Percentiles rank a stretch among this genome's conserved stretches.
These are phyloP conservation scores for Copsychus sechellarum DNA, from an alignment of 2,113 vertebrate species.

Conservation along the genomic window DNA sequence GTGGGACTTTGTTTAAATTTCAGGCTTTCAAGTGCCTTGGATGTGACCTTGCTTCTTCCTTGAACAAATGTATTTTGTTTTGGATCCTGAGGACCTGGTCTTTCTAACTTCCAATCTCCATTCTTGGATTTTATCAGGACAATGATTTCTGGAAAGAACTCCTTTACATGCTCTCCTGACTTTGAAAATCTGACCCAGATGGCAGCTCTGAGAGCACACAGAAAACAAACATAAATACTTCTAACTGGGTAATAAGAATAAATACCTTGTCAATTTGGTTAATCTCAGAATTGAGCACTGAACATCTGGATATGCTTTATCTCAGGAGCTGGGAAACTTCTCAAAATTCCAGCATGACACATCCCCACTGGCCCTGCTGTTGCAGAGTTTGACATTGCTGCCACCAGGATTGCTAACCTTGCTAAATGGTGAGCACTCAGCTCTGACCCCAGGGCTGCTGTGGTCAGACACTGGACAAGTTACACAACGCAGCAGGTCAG, in stretches of 20 bases:
- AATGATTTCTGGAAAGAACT: background rate
- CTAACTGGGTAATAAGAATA: background rate
- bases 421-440: background rate
- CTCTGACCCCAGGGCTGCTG: background rate
- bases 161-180: background rate
- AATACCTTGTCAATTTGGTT: constrained; percentile 5
- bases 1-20: background rate
- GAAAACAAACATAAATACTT: background rate
- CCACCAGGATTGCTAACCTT: background rate
- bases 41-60: background rate
- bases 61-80: background rate
- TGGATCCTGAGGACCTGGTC: background rate
- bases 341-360: background rate
- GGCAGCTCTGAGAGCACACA: background rate
- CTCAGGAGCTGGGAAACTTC: background rate
- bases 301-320: constrained; percentile 36
- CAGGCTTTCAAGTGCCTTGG: background rate
- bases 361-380: background rate
- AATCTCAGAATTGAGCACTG: background rate
- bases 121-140: background rate
- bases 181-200: constrained; percentile 13
- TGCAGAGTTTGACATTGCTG: background rate
- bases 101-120: background rate
- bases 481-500: background rate
- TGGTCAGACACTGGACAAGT: background rate